Conservation (phyloP, 2,797 vertebrate species). For the Mergus octosetaceus region DNA sequence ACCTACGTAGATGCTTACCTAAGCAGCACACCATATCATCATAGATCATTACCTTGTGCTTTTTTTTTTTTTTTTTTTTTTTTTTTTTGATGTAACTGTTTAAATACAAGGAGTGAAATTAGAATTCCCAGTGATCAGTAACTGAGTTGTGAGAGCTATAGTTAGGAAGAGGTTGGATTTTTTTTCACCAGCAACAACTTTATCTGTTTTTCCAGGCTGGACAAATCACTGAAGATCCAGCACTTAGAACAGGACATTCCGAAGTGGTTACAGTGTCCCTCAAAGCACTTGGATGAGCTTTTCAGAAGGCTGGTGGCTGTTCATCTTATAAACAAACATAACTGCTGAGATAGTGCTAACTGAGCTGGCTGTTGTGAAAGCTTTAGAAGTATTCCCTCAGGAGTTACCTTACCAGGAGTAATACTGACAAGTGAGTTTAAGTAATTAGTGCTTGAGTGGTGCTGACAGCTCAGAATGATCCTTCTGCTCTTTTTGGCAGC, state of each 20-base stretch:
- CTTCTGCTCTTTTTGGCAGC: not conserved
- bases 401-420: not conserved
- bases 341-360: not conserved
- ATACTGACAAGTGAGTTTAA: not conserved
- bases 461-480: not conserved
- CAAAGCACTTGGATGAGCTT: conserved; percentile 2
- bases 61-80: not conserved
- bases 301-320: not conserved
- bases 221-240: not conserved
- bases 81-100: not conserved
- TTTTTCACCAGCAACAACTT: not conserved
- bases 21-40: not conserved
- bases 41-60: not conserved
- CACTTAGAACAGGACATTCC: not conserved
- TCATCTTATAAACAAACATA: not conserved
- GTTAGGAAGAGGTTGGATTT: not conserved
- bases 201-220: not conserved
- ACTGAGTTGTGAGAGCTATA: not conserved
- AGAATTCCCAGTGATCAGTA: not conserved
- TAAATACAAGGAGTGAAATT: not conserved
- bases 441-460: not conserved
- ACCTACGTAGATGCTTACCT: not conserved
- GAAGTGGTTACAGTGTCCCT: not conserved
- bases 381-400: not conserved
- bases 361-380: not conserved